These are phyloP conservation scores for Erythrolamprus reginae DNA, from an alignment of 2,113 vertebrate genomes.

Conservation along the genomic window DNA sequence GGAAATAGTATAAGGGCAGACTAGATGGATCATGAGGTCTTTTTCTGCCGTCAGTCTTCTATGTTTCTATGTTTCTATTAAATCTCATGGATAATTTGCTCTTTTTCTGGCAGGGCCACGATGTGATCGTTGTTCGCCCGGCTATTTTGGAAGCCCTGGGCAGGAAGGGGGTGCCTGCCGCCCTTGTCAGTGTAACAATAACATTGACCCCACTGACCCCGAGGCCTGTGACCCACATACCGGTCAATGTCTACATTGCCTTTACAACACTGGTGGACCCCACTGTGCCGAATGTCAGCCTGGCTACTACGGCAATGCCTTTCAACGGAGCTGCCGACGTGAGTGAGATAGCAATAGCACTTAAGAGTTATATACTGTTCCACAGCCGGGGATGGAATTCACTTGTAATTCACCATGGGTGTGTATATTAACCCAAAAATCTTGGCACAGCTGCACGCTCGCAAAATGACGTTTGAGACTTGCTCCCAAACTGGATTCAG, in stretches of 20 bases:
- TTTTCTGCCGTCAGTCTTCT: too few relatives aligned
- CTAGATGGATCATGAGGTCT: too few relatives aligned
- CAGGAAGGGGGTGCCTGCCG: constrained; percentile 65
- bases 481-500: not conserved
- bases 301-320: constrained; percentile 79
- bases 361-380: too few relatives aligned
- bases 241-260: constrained; percentile 76
- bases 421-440: not conserved
- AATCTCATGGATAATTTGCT: fast-evolving
- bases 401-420: too few relatives aligned
- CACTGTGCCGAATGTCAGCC: constrained; percentile 70
- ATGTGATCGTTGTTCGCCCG: constrained; percentile 79
- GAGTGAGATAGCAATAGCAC: constrained; percentile 38
- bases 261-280: constrained; percentile 74
- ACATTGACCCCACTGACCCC: constrained; percentile 75
- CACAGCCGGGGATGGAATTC: too few relatives aligned
- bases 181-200: constrained; percentile 81
- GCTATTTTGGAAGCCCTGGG: constrained; percentile 76
- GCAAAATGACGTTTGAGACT: not conserved
- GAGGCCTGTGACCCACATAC: constrained; percentile 76
- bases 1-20: too few relatives aligned
- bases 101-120: constrained; percentile 63
- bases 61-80: too few relatives aligned
- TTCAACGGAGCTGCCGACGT: constrained; percentile 77
- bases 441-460: not conserved